These are phyloP conservation scores for Sialia sialis DNA, from an alignment of 2,113 vertebrate species.

Conservation along the genomic window DNA sequence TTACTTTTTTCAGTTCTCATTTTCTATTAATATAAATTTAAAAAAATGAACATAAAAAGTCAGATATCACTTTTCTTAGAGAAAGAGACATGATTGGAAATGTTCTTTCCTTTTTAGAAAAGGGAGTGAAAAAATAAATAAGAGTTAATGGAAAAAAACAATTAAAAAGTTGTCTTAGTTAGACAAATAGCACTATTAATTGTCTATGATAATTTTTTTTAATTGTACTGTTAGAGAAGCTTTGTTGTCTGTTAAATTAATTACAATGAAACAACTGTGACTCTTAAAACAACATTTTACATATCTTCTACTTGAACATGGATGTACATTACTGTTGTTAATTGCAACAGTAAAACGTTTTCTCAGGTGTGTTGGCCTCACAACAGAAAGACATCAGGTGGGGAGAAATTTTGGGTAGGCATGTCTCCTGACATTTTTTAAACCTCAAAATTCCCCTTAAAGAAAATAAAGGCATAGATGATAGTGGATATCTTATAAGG, in stretches of 20 bases:
- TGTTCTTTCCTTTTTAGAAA: neutral
- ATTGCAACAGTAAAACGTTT: neutral
- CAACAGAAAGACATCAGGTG: rapidly evolving
- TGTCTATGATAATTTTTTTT: neutral
- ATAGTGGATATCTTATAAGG: neutral
- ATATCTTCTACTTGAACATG: neutral
- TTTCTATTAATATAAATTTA: neutral
- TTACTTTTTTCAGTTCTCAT: neutral
- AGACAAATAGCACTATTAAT: neutral
- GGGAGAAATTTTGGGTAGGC: neutral
- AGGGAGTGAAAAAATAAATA: neutral
- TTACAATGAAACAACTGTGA: neutral
- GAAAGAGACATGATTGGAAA: neutral
- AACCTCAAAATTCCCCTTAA: neutral
- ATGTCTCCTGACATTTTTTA: neutral
- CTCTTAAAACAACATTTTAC: neutral
- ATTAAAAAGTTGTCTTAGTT: neutral
- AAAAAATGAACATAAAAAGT: neutral
- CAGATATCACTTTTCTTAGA: neutral
- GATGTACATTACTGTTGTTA: neutral
- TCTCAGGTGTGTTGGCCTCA: neutral
- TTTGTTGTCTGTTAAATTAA: neutral
- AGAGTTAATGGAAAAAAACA: neutral
- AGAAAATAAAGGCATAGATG: neutral
- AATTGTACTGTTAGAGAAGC: neutral